Percentiles rank a stretch among this genome's conserved stretches.
These are phyloP conservation scores for Zygothrica quintamaculata DNA, from an alignment of 2,888 invertebrate species.

Conservation along the genomic window DNA sequence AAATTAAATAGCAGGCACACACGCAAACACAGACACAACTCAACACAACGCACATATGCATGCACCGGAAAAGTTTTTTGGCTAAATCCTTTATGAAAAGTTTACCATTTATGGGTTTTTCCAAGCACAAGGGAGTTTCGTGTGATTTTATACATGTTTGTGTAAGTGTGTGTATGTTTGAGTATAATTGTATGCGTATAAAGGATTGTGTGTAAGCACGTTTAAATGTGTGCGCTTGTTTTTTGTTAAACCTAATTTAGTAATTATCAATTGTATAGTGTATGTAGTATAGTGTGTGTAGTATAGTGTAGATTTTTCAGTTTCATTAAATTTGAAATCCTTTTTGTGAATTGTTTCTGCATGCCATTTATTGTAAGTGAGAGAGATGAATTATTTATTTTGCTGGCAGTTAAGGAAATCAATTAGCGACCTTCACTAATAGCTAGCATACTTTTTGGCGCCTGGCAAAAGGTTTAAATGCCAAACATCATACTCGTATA, in stretches of 20 bases:
- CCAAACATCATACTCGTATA: slow-evolving; percentile 59
- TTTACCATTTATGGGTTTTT: slow-evolving; percentile 69
- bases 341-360: not conserved
- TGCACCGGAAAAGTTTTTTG: slow-evolving; percentile 61
- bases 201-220: slow-evolving; percentile 25
- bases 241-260: slow-evolving; percentile 71
- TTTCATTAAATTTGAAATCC: not conserved
- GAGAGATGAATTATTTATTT: slow-evolving; percentile 17
- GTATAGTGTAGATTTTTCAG: not conserved
- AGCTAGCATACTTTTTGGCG: slow-evolving; percentile 54
- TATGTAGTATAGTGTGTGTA: slow-evolving; percentile 24
- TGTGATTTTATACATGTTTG: slow-evolving; percentile 10
- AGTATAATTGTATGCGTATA: slow-evolving; percentile 4
- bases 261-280: slow-evolving; percentile 67
- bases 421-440: slow-evolving; percentile 75
- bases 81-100: slow-evolving; percentile 77
- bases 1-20: slow-evolving; percentile 66
- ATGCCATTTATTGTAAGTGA: slow-evolving; percentile 13
- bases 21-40: slow-evolving; percentile 43
- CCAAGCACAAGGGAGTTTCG: slow-evolving; percentile 35
- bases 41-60: slow-evolving; percentile 41
- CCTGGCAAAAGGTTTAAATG: slow-evolving; percentile 73
- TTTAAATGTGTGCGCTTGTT: slow-evolving; percentile 23
- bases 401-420: slow-evolving; percentile 66
- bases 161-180: slow-evolving; percentile 9